These are phyloP conservation scores for Neotoxoptera formosana DNA, from an alignment of 1,140 invertebrate species.

Conservation along the genomic window DNA sequence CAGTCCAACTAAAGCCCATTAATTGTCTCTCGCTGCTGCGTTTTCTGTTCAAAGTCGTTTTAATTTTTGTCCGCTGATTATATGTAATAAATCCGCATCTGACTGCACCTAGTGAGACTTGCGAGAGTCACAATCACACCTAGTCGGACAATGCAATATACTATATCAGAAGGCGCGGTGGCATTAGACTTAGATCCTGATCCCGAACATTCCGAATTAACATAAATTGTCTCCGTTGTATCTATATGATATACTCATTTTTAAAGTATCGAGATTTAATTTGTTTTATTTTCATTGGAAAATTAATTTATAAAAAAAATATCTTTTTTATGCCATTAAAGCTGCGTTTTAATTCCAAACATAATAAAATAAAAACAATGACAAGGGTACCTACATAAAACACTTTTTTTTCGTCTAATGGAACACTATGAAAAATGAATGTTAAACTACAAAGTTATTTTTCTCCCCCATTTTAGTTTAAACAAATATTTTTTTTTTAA, in stretches of 20 bases:
- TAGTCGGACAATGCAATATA: too few relatives aligned
- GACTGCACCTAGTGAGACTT: background rate
- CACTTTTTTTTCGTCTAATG: background rate
- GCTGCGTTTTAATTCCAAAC: background rate
- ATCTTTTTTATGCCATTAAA: background rate
- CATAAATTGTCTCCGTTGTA: background rate
- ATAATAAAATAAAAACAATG: background rate
- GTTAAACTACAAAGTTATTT: background rate
- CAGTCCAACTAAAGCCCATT: background rate
- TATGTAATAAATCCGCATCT: background rate
- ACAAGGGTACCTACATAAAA: background rate
- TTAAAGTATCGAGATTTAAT: background rate
- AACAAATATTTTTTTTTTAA: background rate
- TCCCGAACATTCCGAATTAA: too few relatives aligned
- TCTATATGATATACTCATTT: background rate
- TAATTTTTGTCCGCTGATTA: background rate
- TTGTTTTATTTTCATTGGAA: background rate
- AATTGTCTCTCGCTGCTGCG: too few relatives aligned
- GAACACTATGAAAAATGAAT: background rate
- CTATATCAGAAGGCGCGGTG: too few relatives aligned
- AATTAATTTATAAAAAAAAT: background rate
- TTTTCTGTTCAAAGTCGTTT: background rate
- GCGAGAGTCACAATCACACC: too few relatives aligned
- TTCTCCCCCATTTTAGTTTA: background rate
- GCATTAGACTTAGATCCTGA: too few relatives aligned